phyloP scores from a whole-genome alignment of 1,140 invertebrate genomes.

The Penaeus vannamei region DNA sequence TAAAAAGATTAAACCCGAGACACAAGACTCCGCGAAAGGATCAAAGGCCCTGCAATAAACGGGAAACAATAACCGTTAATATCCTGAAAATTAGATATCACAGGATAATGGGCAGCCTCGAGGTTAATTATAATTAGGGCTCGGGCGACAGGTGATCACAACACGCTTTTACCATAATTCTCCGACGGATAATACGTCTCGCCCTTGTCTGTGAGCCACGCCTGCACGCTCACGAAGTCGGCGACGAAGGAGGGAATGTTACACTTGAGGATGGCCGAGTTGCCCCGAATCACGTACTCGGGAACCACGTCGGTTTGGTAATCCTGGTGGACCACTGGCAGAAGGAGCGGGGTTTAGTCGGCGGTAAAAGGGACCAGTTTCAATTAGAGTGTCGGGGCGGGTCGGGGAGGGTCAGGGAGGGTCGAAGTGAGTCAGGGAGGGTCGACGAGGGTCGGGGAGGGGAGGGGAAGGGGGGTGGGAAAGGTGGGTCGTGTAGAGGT shows the following conservation, averaged over 20 bases:
- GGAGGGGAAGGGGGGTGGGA: neutral
- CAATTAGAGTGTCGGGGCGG: neutral
- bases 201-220: slow-evolving; percentile 85
- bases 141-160: neutral
- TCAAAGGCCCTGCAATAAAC: no score
- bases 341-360: neutral
- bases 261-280: slow-evolving; percentile 89
- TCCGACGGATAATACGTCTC: slow-evolving; percentile 72
- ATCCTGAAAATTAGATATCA: no score
- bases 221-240: slow-evolving; percentile 88
- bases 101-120: no score
- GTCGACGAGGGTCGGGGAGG: neutral
- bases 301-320: slow-evolving; percentile 89
- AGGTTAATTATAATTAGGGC: no score
- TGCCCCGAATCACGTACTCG: slow-evolving; percentile 88
- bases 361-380: neutral
- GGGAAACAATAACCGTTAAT: no score
- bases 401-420: neutral
- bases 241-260: slow-evolving; percentile 89
- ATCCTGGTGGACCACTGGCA: slow-evolving; percentile 86
- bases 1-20: no score
- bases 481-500: neutral
- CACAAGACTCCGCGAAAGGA: no score
- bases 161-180: slow-evolving; percentile 58
- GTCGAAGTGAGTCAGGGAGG: no score